Base-by-base conservation (phyloP, 2,113 vertebrate genomes). In the Festucalex cinctus region DNA sequence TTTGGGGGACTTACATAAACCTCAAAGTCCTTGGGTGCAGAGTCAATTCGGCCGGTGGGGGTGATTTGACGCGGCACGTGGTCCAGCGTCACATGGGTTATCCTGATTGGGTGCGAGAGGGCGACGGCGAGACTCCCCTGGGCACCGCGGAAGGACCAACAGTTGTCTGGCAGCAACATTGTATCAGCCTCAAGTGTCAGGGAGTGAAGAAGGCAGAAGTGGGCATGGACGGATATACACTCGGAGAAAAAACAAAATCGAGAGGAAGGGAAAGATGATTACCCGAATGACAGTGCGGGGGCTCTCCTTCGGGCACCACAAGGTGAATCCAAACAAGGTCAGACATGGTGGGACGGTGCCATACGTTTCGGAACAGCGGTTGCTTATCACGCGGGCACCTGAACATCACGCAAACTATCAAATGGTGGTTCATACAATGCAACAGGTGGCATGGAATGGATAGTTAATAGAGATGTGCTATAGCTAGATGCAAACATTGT, bases 261-360 rank as follows among this genome's bases (percentile, higher is more conserved):
- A 0, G 8, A 9, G 36, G 5, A 6, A 16, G 20, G 28, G 24
- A 9, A 20, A 46, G 24, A 22, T 13, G 4, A 5, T 26, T 0
- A 98, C 97, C 95, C 98, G 97, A 72, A 97, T 94, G 24, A 98
- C 95, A 54, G 93, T 95, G 1, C 97, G 94, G 0, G 97, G 97
- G 22, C 95, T 98, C 83, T 98, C 95, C 0, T 94, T 94, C 0
- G 93, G 92, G 76, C 97, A 98, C 97, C 97, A 99, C 64, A 99
- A 87, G 0, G 96, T 95, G 68, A 99, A 88, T 22, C 97, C 96
- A 0, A 99, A 97, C 76, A 99, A 80, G 61, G 93, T 96, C 71
- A 99, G 88, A 41, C 97, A 94, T 0, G 96, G 95, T 0, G 96
- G 95, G 32, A 89, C 93, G 0, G 90, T 94, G 66, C 91, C 93